phyloP scores from a whole-genome alignment of 2,888 invertebrate genomes.

The Habroteleia sp. region DNA sequence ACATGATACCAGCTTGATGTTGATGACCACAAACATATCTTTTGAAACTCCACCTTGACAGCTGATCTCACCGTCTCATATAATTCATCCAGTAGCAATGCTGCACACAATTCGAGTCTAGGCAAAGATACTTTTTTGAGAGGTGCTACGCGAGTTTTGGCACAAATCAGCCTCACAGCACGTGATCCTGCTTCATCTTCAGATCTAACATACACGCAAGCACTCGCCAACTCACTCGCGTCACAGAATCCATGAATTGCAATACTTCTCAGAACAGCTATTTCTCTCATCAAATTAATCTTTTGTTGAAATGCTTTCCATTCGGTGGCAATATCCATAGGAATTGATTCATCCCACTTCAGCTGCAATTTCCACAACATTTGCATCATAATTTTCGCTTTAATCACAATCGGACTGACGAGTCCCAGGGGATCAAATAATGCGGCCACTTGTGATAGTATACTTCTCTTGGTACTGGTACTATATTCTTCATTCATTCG shows the following conservation, averaged over 20 bases:
- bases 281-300: background rate
- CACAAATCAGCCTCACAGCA: constrained; percentile 4
- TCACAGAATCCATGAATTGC: constrained; percentile 10
- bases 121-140: constrained; percentile 45
- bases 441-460: constrained; percentile 42
- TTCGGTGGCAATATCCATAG: background rate
- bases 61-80: background rate
- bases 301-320: constrained; percentile 2
- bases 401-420: constrained; percentile 45
- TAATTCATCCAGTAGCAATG: constrained; percentile 14
- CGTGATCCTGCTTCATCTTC: background rate
- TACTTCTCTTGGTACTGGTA: constrained; percentile 34
- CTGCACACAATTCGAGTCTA: constrained; percentile 54
- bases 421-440: constrained; percentile 52
- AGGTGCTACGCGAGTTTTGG: constrained; percentile 51
- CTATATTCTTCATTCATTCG: no score
- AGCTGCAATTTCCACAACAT: constrained; percentile 24
- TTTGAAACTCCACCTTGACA: no score
- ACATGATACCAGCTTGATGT: no score
- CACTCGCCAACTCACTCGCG: constrained; percentile 12
- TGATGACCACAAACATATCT: no score
- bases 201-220: constrained; percentile 10
- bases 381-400: constrained; percentile 47
- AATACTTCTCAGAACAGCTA: constrained; percentile 1
- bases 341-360: constrained; percentile 21